These are phyloP conservation scores for Griposia aprilina DNA, from an alignment of 2,888 invertebrate species.

Conservation along the genomic window DNA sequence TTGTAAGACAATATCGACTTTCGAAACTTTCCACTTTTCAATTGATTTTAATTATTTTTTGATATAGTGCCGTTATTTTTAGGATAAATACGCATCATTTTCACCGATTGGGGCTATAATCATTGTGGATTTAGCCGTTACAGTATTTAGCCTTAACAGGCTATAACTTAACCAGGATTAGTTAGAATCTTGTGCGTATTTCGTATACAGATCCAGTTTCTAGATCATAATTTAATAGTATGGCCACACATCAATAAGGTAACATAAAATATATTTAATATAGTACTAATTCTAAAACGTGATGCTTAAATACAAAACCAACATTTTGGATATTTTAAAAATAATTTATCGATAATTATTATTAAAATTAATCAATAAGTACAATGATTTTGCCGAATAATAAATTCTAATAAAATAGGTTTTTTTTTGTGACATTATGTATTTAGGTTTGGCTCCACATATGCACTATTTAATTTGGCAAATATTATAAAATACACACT, in stretches of 20 bases:
- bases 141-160: no score
- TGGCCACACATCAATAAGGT: slow-evolving; percentile 48
- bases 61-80: neutral
- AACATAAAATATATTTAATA: slow-evolving; percentile 23
- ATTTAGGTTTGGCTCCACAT: slow-evolving; percentile 57
- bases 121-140: neutral
- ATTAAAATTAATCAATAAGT: slow-evolving; percentile 51
- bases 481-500: slow-evolving; percentile 50
- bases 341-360: slow-evolving; percentile 16
- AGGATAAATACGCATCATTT: slow-evolving; percentile 3
- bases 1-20: neutral
- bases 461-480: slow-evolving; percentile 58
- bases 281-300: slow-evolving; percentile 52
- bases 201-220: slow-evolving; percentile 24
- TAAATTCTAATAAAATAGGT: slow-evolving; percentile 20
- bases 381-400: slow-evolving; percentile 55
- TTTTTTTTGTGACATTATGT: slow-evolving; percentile 60
- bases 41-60: neutral
- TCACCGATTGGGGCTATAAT: neutral
- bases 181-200: slow-evolving; percentile 31
- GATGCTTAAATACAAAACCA: slow-evolving; percentile 39
- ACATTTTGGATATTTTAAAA: slow-evolving; percentile 22
- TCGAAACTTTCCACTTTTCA: neutral
- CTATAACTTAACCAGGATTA: neutral
- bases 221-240: slow-evolving; percentile 46